Conservation (phyloP, 2,888 invertebrate genomes). For the Anthrax anthrax region DNA sequence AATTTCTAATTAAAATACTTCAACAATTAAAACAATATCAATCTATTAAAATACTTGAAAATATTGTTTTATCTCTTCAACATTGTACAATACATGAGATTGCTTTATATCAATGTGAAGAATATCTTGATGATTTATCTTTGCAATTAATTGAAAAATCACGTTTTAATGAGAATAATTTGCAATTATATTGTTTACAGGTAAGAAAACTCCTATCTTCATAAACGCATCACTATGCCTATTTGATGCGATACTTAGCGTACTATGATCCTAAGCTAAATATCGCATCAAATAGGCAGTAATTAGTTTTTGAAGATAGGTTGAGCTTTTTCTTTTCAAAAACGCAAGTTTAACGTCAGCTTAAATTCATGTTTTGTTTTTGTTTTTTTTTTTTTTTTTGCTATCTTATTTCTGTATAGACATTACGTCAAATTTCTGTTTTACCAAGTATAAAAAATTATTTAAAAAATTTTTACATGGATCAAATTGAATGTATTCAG, state of each 20-base stretch:
- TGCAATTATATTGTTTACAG: slow-evolving; percentile 25
- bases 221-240: too few relatives aligned
- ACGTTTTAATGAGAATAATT: slow-evolving; percentile 15
- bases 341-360: too few relatives aligned
- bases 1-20: slow-evolving; percentile 17
- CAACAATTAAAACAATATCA: slow-evolving; percentile 1
- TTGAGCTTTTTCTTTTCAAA: too few relatives aligned
- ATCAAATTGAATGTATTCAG: slow-evolving; percentile 4
- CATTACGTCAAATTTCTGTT: slow-evolving; percentile 21
- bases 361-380: too few relatives aligned
- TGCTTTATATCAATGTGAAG: slow-evolving; percentile 24
- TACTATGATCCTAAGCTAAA: too few relatives aligned
- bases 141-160: slow-evolving; percentile 19
- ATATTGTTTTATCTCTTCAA: slow-evolving; percentile 19
- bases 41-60: slow-evolving; percentile 16
- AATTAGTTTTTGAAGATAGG: too few relatives aligned
- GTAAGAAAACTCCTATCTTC: too few relatives aligned
- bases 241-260: too few relatives aligned
- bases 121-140: slow-evolving; percentile 22
- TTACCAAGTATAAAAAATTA: slow-evolving; percentile 28
- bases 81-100: slow-evolving; percentile 21
- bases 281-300: too few relatives aligned
- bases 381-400: too few relatives aligned
- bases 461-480: slow-evolving; percentile 15
- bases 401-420: slow-evolving; percentile 10